Percentiles rank a stretch among this genome's conserved stretches.
phyloP scores from a whole-genome alignment of 2,888 invertebrate species.

The Drosophila buzzatii region DNA sequence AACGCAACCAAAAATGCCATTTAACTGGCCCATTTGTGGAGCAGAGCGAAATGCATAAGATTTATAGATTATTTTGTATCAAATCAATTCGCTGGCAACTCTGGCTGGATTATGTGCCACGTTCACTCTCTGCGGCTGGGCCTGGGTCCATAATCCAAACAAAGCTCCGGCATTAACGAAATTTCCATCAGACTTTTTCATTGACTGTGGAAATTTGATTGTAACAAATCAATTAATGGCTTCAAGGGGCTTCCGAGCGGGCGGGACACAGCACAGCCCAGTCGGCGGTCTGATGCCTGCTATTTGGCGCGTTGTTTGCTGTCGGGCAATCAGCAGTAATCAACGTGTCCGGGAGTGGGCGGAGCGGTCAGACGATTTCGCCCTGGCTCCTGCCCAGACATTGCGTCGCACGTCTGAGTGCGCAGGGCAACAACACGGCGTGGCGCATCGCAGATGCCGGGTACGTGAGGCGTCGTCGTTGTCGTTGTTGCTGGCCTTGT shows the following conservation, averaged over 20 bases:
- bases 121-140: background rate
- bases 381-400: constrained; percentile 56
- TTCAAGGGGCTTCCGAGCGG: background rate
- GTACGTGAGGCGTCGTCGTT: constrained; percentile 34
- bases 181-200: constrained; percentile 57
- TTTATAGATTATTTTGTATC: constrained; percentile 56
- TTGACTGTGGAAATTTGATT: constrained; percentile 75
- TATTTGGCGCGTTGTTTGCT: constrained; percentile 73
- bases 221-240: constrained; percentile 78
- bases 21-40: constrained; percentile 43
- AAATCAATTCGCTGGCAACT: constrained; percentile 38
- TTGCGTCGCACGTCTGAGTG: constrained; percentile 71
- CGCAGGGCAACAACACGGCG: constrained; percentile 34
- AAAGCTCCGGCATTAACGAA: constrained; percentile 58
- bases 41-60: constrained; percentile 39
- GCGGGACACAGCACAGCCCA: constrained; percentile 2
- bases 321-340: constrained; percentile 73
- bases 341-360: constrained; percentile 54
- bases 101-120: constrained; percentile 17
- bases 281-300: constrained; percentile 65
- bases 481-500: constrained; percentile 16
- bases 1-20: constrained; percentile 41
- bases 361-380: constrained; percentile 35
- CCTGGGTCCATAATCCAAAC: constrained; percentile 24
- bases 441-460: constrained; percentile 22